phyloP scores from a whole-genome alignment of 2,113 vertebrate species.

The Polypterus senegalus region DNA sequence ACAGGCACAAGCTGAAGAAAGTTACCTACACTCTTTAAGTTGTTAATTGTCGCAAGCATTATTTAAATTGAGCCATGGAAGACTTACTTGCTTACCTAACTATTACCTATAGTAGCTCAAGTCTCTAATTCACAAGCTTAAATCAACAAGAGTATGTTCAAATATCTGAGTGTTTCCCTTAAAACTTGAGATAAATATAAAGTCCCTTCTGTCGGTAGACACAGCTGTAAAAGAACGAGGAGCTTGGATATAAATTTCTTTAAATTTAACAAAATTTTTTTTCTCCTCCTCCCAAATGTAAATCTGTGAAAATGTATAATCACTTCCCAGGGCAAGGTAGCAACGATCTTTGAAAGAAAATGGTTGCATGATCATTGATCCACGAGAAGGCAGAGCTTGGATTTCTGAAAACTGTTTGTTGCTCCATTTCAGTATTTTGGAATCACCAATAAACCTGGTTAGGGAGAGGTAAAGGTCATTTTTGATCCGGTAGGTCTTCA shows the following conservation, averaged over 20 bases:
- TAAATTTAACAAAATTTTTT: conserved; percentile 76
- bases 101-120: neutral
- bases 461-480: conserved; percentile 78
- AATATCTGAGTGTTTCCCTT: conserved; percentile 94
- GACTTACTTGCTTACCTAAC: conserved; percentile 18
- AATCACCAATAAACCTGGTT: conserved; percentile 93
- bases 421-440: conserved; percentile 82
- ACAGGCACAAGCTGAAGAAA: neutral
- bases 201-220: conserved; percentile 85
- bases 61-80: conserved; percentile 22
- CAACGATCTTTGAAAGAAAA: conserved; percentile 78
- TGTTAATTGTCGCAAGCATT: conserved; percentile 9
- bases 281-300: conserved; percentile 82
- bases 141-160: conserved; percentile 81
- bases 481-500: conserved; percentile 82
- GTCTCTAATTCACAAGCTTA: conserved; percentile 70
- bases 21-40: neutral
- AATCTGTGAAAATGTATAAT: conserved; percentile 95
- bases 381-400: conserved; percentile 84
- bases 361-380: conserved; percentile 90
- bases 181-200: conserved; percentile 93
- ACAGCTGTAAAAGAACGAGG: conserved; percentile 92
- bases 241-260: conserved; percentile 89
- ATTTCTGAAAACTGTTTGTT: conserved; percentile 81
- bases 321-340: conserved; percentile 88